Conservation (phyloP, 1,140 invertebrate genomes). For the Oryctes rhinoceros region DNA sequence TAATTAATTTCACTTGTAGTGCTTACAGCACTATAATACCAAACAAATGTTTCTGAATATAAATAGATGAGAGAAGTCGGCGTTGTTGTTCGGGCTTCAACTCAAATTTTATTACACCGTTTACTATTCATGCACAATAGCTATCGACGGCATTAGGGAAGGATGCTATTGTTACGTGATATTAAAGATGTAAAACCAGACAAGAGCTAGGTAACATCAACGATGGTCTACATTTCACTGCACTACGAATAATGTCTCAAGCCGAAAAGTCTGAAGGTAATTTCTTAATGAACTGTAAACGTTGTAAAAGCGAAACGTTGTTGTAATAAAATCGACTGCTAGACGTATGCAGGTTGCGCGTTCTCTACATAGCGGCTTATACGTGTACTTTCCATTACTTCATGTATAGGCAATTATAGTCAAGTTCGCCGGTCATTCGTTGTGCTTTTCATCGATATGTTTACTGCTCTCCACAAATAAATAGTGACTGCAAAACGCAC, state of each 20-base stretch:
- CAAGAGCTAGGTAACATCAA: not conserved
- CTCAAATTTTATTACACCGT: too few relatives aligned
- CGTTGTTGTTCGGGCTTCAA: too few relatives aligned
- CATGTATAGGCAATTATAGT: conserved; percentile 26
- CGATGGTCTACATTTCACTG: too few relatives aligned
- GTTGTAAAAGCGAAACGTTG: conserved; percentile 25
- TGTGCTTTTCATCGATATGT: conserved; percentile 30
- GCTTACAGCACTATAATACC: too few relatives aligned
- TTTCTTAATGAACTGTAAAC: conserved; percentile 20
- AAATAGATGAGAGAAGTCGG: too few relatives aligned
- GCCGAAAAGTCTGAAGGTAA: not conserved
- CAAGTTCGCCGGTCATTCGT: conserved; percentile 28
- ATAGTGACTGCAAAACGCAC: conserved; percentile 3
- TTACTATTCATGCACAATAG: not conserved
- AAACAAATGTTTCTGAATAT: too few relatives aligned
- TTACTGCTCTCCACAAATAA: conserved; percentile 3
- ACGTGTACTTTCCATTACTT: conserved; percentile 11
- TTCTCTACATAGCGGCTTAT: not conserved
- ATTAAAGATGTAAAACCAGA: not conserved
- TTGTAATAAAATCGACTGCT: conserved; percentile 1
- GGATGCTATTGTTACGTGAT: not conserved
- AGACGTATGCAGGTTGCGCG: conserved; percentile 26
- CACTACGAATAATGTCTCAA: not conserved
- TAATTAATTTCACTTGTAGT: too few relatives aligned
- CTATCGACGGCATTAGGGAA: not conserved